Conservation (phyloP, 2,888 invertebrate species). For the Microplitis manilae region DNA sequence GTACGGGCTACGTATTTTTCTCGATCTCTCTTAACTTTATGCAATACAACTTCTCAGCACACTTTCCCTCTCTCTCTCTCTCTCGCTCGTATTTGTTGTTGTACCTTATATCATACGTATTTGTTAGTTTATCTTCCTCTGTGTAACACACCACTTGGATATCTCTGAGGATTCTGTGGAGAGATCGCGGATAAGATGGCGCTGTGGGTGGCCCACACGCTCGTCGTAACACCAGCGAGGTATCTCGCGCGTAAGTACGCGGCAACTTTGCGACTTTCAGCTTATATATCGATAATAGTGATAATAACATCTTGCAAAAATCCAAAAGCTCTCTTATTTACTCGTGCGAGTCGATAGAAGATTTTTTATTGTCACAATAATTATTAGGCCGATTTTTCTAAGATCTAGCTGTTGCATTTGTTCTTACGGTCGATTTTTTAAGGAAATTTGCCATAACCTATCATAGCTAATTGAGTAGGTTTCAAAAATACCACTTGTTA, state of each 20-base stretch:
- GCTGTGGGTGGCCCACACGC: slow-evolving; percentile 67
- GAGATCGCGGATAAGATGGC: slow-evolving; percentile 69
- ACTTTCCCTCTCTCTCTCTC: background rate
- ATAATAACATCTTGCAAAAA: background rate
- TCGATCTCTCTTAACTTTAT: slow-evolving; percentile 43
- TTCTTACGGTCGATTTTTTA: too few species aligned
- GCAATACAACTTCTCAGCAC: slow-evolving; percentile 19
- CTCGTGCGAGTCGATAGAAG: too few species aligned
- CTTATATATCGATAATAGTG: background rate
- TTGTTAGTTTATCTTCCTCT: slow-evolving; percentile 1
- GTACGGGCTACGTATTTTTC: slow-evolving; percentile 50
- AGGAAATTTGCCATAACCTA: too few species aligned
- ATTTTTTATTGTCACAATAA: too few species aligned
- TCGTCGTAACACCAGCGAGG: slow-evolving; percentile 31
- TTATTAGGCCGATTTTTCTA: too few species aligned
- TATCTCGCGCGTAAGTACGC: slow-evolving; percentile 27
- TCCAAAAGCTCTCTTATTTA: too few species aligned
- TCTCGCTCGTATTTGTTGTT: background rate
- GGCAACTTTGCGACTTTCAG: slow-evolving; percentile 18
- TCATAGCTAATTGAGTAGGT: too few species aligned
- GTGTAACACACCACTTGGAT: slow-evolving; percentile 32
- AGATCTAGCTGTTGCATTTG: too few species aligned
- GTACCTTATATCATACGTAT: background rate
- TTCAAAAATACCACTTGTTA: too few species aligned
- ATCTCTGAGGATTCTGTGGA: slow-evolving; percentile 50